These are phyloP conservation scores for Sinopyrophorus schimmeli DNA, from an alignment of 2,888 invertebrate species.

Conservation along the genomic window DNA sequence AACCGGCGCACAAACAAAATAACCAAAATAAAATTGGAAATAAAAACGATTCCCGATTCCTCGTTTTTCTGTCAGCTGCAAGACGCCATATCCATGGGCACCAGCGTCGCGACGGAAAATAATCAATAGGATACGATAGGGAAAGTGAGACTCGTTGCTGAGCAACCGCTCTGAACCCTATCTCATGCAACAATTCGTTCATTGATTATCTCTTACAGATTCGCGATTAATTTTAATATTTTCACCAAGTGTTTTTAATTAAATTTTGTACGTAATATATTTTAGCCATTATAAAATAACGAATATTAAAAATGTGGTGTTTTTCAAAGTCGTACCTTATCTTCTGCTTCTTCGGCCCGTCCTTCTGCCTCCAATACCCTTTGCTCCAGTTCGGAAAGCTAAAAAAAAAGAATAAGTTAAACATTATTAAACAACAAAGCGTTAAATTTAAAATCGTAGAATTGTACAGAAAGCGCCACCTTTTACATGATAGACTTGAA, in stretches of 20 bases:
- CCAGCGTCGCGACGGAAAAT: constrained; percentile 55
- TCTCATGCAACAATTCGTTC: constrained; percentile 32
- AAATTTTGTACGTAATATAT: too few species aligned
- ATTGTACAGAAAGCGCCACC: constrained; percentile 18
- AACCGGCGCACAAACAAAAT: constrained; percentile 42
- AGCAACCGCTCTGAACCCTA: constrained; percentile 45
- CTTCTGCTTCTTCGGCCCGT: constrained; percentile 90
- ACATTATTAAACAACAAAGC: not conserved
- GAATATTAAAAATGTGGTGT: not conserved
- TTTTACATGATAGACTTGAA: not conserved
- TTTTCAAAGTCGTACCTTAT: constrained; percentile 71
- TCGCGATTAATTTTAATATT: too few species aligned
- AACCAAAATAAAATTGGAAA: constrained; percentile 42
- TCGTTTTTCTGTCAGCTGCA: constrained; percentile 54
- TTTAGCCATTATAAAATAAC: too few species aligned
- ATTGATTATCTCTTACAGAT: constrained; percentile 16
- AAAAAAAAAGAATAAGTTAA: constrained; percentile 56
- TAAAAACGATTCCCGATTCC: constrained; percentile 40
- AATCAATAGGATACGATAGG: constrained; percentile 56
- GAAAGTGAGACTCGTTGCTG: constrained; percentile 54
- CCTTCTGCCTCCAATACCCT: constrained; percentile 91
- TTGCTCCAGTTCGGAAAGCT: constrained; percentile 94
- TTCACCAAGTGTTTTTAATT: too few species aligned
- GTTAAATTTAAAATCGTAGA: constrained; percentile 7
- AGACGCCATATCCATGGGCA: constrained; percentile 52